Base-by-base conservation (phyloP, 2,888 invertebrate genomes). In the Platycnemis pennipes region DNA sequence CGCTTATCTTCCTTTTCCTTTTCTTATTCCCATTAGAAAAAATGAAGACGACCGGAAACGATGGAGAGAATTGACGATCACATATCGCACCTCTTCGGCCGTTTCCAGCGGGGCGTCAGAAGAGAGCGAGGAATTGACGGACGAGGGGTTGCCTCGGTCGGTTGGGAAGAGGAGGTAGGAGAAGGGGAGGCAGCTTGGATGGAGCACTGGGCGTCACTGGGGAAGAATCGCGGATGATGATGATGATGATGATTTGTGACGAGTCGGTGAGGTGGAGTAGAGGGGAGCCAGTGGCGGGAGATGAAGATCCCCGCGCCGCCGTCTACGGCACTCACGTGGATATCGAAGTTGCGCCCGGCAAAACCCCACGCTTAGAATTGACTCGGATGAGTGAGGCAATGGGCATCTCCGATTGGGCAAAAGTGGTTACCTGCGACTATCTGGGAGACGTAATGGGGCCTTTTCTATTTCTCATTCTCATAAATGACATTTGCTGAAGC, bases 81-180 rank as follows among this genome's bases (percentile, higher is more conserved):
- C 77, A 77, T 77, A 77, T 77, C 77, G 77, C 77, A 77, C 77
- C 77, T 77, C 77, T 77, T 37, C 77, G 77, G 77, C 37, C 77
- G 31, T 77, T 77, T 31, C n/a, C 31, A 26, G 4, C 11, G 11
- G 11, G n/a, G 37, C 1, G 37, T 5, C 37, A 26, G 63, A 11
- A 3, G 69, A 31, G 31, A 7, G 31, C 31, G n/a, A 7, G 69
- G 13, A 31, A 31, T n/a, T n/a, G 69, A 69, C 31, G 69, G 37
- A 37, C 2, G 77, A 37, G 77, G 37, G 77, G 49, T 49, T 19
- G 49, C 19, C 49, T 49, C 0, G 4, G 49, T 11, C 2, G 1
- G 49, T 11, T 11, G 77, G 77, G 77, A 16, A 4, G 5, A 3
- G 77, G 37, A 11, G 37, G 37, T 7, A 11, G 13, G 37, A 37